Evolutionary conservation across 1,140 invertebrate species (phyloP), one percentile per base, ranked within the genome.

Genomic region (Muscidifurax raptorellus): DNA sequence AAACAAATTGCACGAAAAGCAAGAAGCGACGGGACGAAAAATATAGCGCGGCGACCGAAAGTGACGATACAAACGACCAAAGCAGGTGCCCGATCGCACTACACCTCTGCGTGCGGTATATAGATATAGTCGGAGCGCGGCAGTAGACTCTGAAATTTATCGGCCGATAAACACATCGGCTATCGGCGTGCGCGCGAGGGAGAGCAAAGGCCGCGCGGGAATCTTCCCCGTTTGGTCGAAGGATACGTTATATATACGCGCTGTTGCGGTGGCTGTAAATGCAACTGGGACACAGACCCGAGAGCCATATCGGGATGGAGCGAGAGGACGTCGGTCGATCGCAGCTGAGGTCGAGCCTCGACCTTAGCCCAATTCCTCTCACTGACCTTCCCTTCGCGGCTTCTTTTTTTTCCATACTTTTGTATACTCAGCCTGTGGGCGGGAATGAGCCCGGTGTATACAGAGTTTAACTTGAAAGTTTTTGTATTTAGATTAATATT

Each of bases 311-410:
- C 71, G 71, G 71, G 71, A 22, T 15, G 66, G 9, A 67, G 22
- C 25, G 64, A 67, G 25, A 67, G 64, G 64, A 67, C 66, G 66
- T 28, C 13, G 66, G 25, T 12, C 28, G 66, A 10, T 67, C 27
- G 28, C 66, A 67, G 64, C 25, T 78, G 47, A 79, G 77, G 77
- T 40, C n/a, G 15, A 28, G 64, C 2, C 18, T 67, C 77, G 64
- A 79, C 77, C 77, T 79, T 79, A 79, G 59, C 59, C 77, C 27
- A 36, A 67, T 79, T 79, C 18, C 75, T 75, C 40, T 2, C 69
- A 13, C 40, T 47, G 18, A 30, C 71, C 7, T 36, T 30, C 71
- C 32, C 18, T 40, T 74, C 71, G 71, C 71, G 71, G 71, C 7
- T 30, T 10, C 25, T 4, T 32, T 71, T 30, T 27, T 66, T 27